Base-by-base conservation (phyloP, 2,797 vertebrate genomes). In the Nyctalus aviator region DNA sequence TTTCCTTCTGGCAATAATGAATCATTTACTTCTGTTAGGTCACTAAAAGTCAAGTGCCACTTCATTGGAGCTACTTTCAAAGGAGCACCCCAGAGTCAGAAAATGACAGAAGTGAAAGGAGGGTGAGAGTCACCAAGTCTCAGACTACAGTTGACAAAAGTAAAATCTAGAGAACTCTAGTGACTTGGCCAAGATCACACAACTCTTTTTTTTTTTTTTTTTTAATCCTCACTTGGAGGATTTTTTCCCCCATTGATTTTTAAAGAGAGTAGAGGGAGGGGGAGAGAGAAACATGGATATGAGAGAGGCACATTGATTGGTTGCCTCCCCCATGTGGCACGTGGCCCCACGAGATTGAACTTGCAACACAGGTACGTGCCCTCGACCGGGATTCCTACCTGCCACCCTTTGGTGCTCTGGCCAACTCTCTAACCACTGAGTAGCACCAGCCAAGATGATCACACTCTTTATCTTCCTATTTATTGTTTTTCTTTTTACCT, bases 1-100 rank as follows among this genome's bases (percentile, higher is more conserved):
- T 77, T 94, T 93, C 23, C 27, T 86, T 76, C 59, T 57, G 32
- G n/a, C 21, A 53, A 59, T 87, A 55, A 83, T 44, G 41, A 79
- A 78, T 35, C 46, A 81, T 77, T 84, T 66, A 46, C 53, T 62
- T 93, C 50, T 77, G 35, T 62, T 20, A 62, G 35, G 44, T 81
- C 12, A 66, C 46, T 66, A 23, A 73, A 71, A 94, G 13, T 30
- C 14, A 82, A 55, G 8, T 20, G 30, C 10, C 1, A 32, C 17
- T 23, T 73, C 48, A 0, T 0, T 5, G 7, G 78, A 73, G 14
- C n/a, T 23, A 20, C 4, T 62, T 83, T 50, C 57, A 50, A 71
- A 64, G 35, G n/a, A 55, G 35, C 2, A 32, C 35, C 18, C 4
- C 23, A 30, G n/a, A 41, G 20, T 46, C 12, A 59, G 57, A 48